Evolutionary conservation across 2,113 vertebrate species (phyloP), one percentile per base, ranked within the genome.

Genomic region (Onychostruthus taczanowskii): DNA sequence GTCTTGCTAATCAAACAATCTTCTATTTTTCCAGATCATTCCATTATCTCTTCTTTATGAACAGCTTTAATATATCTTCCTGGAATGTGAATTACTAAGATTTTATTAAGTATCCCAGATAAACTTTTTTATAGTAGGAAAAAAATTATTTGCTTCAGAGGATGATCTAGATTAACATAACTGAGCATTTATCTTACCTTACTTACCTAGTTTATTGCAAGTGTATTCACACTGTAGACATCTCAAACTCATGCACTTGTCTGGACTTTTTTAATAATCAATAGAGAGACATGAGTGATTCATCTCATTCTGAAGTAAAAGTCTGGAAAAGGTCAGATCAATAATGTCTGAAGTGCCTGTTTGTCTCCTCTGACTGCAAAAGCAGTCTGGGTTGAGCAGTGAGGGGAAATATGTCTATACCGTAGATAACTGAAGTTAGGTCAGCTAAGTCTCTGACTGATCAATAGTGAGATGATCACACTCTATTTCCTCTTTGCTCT

Each of bases 311-410:
- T 84, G 76, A 86, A 81, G 30, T 33, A 67, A 92, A 93, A 56
- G 64, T 87, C 66, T 90, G 72, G 31, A 89, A 92, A 96, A 94
- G 76, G 72, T 77, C 76, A 64, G 61, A 90, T 96, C 95, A 90
- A 90, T 95, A 94, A 77, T 10, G 68, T 90, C 91, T 93, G 68
- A 93, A 84, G 30, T 70, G 63, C 35, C 33, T 89, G 37, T 89
- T 95, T 50, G 24, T 81, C 59, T 93, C 43, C 35, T 82, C 81
- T 74, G 75, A 66, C 88, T 96, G 72, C 58, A 77, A 77, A 94
- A 90, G 37, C 53, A 92, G 83, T 27, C 37, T 77, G 39, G n/a
- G 18, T 76, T 61, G 59, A 88, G 16, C 10, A 80, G 43, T 49
- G 28, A 76, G 31, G 28, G 9, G 15, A 76, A 88, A 76, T 64